Conservation (phyloP, 2,113 vertebrate species). For the Hippocampus barbouri region DNA sequence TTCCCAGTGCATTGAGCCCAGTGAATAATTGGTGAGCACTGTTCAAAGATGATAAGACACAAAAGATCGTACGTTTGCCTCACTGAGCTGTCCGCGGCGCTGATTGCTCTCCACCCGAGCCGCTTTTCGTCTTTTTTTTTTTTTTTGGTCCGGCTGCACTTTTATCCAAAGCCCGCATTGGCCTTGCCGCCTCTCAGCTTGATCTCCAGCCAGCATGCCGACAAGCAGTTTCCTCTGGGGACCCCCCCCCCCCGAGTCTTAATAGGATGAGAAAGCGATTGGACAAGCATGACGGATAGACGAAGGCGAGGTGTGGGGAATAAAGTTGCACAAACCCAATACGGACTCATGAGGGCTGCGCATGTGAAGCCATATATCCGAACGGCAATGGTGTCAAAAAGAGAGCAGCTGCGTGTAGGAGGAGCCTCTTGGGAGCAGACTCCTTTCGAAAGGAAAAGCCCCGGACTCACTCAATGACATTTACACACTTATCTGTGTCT, state of each 20-base stretch:
- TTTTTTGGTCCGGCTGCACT: not conserved
- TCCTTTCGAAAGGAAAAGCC: conserved; percentile 24
- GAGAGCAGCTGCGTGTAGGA: conserved; percentile 64
- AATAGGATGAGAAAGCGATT: conserved; percentile 29
- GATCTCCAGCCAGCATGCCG: not conserved
- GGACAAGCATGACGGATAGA: conserved; percentile 25
- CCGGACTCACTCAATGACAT: conserved; percentile 18
- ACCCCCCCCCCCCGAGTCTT: conserved; percentile 10
- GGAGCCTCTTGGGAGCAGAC: conserved; percentile 39
- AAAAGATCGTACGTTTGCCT: not conserved
- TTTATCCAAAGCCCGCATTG: not conserved
- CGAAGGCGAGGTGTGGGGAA: not conserved
- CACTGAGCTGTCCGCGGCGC: not conserved
- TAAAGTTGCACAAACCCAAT: not conserved
- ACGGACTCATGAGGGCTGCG: conserved; percentile 10
- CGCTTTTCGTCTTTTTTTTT: not conserved
- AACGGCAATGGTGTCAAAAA: conserved; percentile 26
- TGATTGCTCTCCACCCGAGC: not conserved
- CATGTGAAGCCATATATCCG: conserved; percentile 23
- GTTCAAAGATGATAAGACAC: not conserved
- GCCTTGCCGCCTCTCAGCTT: not conserved
- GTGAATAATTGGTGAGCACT: not conserved
- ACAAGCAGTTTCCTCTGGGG: conserved; percentile 9
- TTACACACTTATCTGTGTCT: not conserved
- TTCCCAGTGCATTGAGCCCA: not conserved